These are phyloP conservation scores for Porites rus DNA, from an alignment of 92 coral and sea anemone genomes.

Conservation along the genomic window DNA sequence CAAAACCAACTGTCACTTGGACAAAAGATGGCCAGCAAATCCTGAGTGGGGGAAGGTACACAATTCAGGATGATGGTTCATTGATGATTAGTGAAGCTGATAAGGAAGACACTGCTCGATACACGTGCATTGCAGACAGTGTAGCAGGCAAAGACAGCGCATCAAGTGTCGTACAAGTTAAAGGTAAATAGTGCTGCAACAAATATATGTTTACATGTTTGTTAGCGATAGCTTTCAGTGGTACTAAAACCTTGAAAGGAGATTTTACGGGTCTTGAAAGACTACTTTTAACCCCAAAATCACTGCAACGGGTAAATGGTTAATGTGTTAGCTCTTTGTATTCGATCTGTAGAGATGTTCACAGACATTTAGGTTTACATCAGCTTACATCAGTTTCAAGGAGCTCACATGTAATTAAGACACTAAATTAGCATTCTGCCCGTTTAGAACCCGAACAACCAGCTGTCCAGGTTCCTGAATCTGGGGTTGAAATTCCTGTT, in stretches of 20 bases:
- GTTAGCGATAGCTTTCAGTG: no score
- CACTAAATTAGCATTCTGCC: neutral
- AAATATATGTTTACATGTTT: no score
- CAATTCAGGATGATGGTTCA: slow-evolving; percentile 34
- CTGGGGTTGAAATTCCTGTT: slow-evolving; percentile 44
- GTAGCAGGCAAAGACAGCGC: slow-evolving; percentile 34
- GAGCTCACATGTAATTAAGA: neutral
- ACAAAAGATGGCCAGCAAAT: slow-evolving; percentile 55
- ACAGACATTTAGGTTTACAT: neutral
- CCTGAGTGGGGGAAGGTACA: slow-evolving; percentile 1
- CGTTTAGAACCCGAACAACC: slow-evolving; percentile 51
- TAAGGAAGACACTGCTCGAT: slow-evolving; percentile 57
- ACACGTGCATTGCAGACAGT: slow-evolving; percentile 71
- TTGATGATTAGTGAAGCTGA: slow-evolving; percentile 18
- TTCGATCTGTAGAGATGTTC: neutral
- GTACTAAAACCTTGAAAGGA: no score
- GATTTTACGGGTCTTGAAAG: neutral
- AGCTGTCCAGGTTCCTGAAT: slow-evolving; percentile 35
- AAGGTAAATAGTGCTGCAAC: slow-evolving; percentile 21
- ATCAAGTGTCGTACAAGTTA: slow-evolving; percentile 31
- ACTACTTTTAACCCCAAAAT: neutral
- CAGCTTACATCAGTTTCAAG: no score
- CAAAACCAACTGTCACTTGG: slow-evolving; percentile 80
- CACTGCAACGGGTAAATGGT: neutral
- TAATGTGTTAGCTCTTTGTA: neutral